Evolutionary conservation across 1,140 invertebrate species (phyloP), one percentile per base, ranked within the genome.

Genomic region (Drosophila burlai): DNA sequence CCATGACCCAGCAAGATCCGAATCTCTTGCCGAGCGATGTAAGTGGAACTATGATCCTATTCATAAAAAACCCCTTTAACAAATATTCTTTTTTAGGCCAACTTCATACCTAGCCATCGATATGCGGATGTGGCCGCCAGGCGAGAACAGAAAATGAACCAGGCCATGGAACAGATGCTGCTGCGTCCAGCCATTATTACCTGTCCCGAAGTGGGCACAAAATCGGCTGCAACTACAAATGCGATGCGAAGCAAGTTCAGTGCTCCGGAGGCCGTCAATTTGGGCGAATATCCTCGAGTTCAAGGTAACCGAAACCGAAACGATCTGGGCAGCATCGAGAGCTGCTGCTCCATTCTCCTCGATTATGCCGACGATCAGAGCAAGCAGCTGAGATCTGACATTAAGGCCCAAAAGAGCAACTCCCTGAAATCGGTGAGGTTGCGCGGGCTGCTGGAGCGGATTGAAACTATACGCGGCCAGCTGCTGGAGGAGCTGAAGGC

Each of bases 321-420:
- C 16, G 36, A 78, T 31, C 47, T 52, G 10, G 66, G 36, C 9
- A 79, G 85, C 29, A 66, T 76, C 0, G 76, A 78, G 8, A 93
- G 92, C 55, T 83, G 82, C 59, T 66, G 76, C 42, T 84, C 90
- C 10, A 67, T 93, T 13, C 57, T 93, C 15, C 61, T 93, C 3
- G 87, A 90, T 42, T 93, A 91, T 55, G 92, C 92, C 6, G 78
- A 91, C 31, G 90, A 93, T 76, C 92, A 93, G 47, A 82, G 80
- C 43, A 77, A 91, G 29, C 79, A 92, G 58, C 65, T 93, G 2
- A 75, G 64, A 15, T 75, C 81, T 0, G 92, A 93, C 43, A 65
- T 93, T 0, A 66, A 67, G 10, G 74, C 83, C 2, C 74, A 71
- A 16, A 55, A 75, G 5, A 38, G 55, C 16, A 83, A 91, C 64